phyloP scores from a whole-genome alignment of 2,888 invertebrate genomes.

The Phragmatobia fuliginosa region DNA sequence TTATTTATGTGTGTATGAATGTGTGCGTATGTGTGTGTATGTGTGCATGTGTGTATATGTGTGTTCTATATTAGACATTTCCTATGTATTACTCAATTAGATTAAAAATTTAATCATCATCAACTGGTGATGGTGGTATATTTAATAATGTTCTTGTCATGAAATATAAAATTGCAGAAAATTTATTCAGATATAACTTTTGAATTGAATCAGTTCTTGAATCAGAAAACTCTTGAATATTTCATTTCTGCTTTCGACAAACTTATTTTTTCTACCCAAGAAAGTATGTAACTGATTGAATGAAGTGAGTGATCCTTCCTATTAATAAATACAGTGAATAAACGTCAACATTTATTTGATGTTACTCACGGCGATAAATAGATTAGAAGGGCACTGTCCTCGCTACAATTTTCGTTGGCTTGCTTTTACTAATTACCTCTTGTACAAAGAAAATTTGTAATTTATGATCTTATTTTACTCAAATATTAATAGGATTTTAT shows the following conservation, averaged over 20 bases:
- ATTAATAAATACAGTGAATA: background rate
- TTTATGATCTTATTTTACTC: background rate
- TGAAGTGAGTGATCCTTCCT: background rate
- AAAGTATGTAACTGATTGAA: background rate
- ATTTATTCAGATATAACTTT: no score
- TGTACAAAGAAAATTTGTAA: background rate
- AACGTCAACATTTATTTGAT: constrained; percentile 6
- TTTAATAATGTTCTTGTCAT: no score
- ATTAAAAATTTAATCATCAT: no score
- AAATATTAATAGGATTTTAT: background rate
- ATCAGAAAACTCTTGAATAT: background rate
- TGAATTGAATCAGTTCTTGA: background rate
- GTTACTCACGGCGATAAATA: constrained; percentile 7
- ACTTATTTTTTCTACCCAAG: background rate
- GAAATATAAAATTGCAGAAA: no score
- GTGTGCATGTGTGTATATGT: no score
- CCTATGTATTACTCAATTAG: no score
- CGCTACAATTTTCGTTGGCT: background rate
- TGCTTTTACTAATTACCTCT: constrained; percentile 13
- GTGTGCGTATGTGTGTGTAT: no score
- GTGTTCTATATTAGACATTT: no score
- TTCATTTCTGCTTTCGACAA: background rate
- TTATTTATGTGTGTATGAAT: no score
- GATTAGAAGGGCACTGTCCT: constrained; percentile 18
- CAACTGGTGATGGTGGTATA: no score